phyloP scores from a whole-genome alignment of 2,888 invertebrate genomes.

The Elysia crispata region DNA sequence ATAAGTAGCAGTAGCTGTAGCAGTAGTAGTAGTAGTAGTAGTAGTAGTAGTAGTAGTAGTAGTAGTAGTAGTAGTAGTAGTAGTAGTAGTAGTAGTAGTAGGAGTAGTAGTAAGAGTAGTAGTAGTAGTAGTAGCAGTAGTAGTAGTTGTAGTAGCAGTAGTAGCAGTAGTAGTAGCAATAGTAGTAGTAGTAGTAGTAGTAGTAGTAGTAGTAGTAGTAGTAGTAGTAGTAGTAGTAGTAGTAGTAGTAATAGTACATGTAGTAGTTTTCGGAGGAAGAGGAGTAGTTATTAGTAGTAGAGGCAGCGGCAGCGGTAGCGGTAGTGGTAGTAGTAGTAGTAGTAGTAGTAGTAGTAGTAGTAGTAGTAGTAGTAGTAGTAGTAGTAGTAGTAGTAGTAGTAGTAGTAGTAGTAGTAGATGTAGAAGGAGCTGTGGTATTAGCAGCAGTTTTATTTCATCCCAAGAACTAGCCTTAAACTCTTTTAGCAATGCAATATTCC shows the following conservation, averaged over 20 bases:
- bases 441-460: not conserved
- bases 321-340: slow-evolving; percentile 13
- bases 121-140: no score
- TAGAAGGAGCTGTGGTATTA: not conserved
- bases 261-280: no score
- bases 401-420: slow-evolving; percentile 4
- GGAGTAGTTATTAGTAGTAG: no score
- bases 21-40: slow-evolving; percentile 4
- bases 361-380: slow-evolving; percentile 5
- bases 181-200: slow-evolving; percentile 9
- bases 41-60: slow-evolving; percentile 9
- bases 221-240: slow-evolving; percentile 9
- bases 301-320: not conserved
- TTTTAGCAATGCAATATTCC: no score
- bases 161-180: not conserved
- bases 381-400: slow-evolving; percentile 16
- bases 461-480: no score
- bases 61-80: slow-evolving; percentile 9
- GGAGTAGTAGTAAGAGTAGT: no score
- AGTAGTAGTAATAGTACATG: not conserved
- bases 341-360: slow-evolving; percentile 9
- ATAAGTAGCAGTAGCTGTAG: not conserved
- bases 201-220: slow-evolving; percentile 9
- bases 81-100: slow-evolving; percentile 9
- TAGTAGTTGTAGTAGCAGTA: no score